These are phyloP conservation scores for Jaculus jaculus DNA, from an alignment of 2,113 vertebrate genomes.

Conservation along the genomic window DNA sequence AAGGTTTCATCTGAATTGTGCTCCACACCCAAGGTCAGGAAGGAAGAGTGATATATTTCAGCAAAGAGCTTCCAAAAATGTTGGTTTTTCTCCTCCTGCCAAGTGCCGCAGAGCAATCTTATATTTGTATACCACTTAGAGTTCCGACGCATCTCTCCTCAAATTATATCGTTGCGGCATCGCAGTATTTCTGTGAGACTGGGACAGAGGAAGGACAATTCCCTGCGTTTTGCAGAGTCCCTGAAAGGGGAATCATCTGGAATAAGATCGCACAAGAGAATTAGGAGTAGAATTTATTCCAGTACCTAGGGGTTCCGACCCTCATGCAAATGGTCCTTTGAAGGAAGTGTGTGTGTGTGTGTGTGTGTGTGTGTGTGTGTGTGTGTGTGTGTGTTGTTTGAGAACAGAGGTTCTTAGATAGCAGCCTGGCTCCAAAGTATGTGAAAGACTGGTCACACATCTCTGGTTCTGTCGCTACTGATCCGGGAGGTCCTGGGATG, in stretches of 20 bases:
- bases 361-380: rapidly evolving
- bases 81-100: constrained; percentile 67
- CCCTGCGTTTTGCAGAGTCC: not conserved
- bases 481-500: not conserved
- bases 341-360: rapidly evolving
- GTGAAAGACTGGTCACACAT: not conserved
- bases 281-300: not conserved
- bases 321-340: rapidly evolving
- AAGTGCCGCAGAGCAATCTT: constrained; percentile 41
- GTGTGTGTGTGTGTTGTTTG: not conserved
- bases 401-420: not conserved
- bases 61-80: constrained; percentile 70
- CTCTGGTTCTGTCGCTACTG: not conserved
- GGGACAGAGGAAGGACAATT: constrained; percentile 23
- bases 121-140: constrained; percentile 62
- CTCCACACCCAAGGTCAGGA: constrained; percentile 80
- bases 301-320: not conserved
- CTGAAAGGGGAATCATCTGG: not conserved
- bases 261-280: not conserved
- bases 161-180: not conserved
- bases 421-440: not conserved
- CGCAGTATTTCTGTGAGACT: not conserved
- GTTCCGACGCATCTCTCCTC: constrained; percentile 56
- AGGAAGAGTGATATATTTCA: constrained; percentile 69
- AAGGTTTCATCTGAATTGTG: constrained; percentile 81